Evolutionary conservation across 2,888 invertebrate genomes (phyloP).

Genomic region (Platycheirus albimanus): DNA sequence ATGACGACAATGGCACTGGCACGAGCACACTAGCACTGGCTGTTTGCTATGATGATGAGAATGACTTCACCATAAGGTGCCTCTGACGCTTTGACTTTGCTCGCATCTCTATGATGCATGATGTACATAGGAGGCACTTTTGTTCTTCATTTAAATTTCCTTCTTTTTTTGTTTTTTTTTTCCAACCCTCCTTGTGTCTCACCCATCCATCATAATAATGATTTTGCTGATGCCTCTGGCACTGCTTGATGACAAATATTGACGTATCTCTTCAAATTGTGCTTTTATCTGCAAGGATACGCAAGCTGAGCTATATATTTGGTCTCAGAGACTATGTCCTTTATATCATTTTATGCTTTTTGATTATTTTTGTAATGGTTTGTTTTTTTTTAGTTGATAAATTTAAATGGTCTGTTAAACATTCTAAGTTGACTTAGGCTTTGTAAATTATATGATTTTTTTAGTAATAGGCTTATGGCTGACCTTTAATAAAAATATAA

Average conservation of each 20-base stretch:
- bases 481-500: no score
- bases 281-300: constrained; percentile 68
- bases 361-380: background rate
- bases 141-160: constrained; percentile 63
- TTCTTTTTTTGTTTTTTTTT: constrained; percentile 11
- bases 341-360: constrained; percentile 18
- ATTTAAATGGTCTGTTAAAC: no score
- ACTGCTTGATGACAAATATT: constrained; percentile 73
- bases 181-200: background rate
- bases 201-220: constrained; percentile 37
- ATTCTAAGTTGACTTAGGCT: no score
- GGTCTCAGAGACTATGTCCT: constrained; percentile 22
- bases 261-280: constrained; percentile 72
- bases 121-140: constrained; percentile 72
- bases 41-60: constrained; percentile 12
- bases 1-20: constrained; percentile 11
- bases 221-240: constrained; percentile 62
- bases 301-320: constrained; percentile 55
- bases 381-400: no score
- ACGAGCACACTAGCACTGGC: no score
- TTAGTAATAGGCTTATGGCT: no score
- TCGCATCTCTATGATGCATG: constrained; percentile 38
- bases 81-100: constrained; percentile 53
- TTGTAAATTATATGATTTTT: no score
- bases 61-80: constrained; percentile 33